These are phyloP conservation scores for Ashinkailepas kermadecensis DNA, from an alignment of 2,888 invertebrate species.

Conservation along the genomic window DNA sequence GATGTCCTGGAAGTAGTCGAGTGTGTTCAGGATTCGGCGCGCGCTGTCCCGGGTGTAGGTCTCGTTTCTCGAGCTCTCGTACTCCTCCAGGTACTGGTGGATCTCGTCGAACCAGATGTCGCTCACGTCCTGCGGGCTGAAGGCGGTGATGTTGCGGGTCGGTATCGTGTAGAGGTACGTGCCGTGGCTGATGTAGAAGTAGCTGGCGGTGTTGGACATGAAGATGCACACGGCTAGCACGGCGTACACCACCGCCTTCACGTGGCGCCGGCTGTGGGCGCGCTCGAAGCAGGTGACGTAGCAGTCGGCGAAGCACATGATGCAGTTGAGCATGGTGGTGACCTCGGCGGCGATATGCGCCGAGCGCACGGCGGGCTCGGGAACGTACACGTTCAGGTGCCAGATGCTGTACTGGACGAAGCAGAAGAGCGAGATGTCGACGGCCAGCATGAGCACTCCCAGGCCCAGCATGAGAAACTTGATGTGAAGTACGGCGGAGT, in stretches of 20 bases:
- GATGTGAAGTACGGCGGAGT: neutral
- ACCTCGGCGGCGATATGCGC: neutral
- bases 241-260: neutral
- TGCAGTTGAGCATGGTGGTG: conserved; percentile 2
- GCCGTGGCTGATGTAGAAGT: neutral
- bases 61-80: neutral
- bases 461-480: neutral
- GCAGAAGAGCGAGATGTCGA: neutral
- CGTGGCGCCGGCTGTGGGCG: neutral
- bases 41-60: neutral
- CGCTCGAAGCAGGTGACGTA: conserved; percentile 19
- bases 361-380: neutral
- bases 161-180: neutral
- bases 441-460: neutral
- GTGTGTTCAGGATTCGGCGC: neutral
- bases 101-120: neutral
- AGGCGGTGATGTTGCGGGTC: neutral
- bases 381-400: neutral
- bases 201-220: neutral
- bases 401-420: conserved; percentile 12
- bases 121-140: neutral
- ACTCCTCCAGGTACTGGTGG: neutral
- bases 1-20: neutral
- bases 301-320: conserved; percentile 16
- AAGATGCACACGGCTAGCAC: neutral